These are phyloP conservation scores for Apamea crenata DNA, from an alignment of 2,888 invertebrate genomes.

Conservation along the genomic window DNA sequence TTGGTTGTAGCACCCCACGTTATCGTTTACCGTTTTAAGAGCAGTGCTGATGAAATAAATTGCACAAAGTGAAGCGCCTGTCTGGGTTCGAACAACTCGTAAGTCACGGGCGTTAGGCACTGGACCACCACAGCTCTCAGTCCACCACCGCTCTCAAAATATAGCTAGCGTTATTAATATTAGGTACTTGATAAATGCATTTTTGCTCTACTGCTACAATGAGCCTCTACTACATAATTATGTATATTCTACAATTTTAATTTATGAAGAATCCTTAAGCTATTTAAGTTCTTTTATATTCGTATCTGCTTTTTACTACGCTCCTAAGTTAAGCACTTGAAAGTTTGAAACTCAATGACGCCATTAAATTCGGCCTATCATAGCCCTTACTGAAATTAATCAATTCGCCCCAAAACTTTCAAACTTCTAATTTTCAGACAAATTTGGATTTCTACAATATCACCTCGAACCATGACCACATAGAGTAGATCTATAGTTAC, in stretches of 20 bases:
- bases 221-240: not conserved
- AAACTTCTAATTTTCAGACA: constrained; percentile 4
- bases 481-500: not conserved
- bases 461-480: not conserved
- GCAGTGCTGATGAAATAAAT: too few species aligned
- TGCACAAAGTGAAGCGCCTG: too few species aligned
- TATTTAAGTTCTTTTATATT: not conserved
- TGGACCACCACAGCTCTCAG: too few species aligned
- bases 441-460: constrained; percentile 2
- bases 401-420: not conserved
- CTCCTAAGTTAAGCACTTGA: not conserved
- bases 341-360: not conserved
- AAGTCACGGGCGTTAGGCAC: too few species aligned
- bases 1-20: too few species aligned
- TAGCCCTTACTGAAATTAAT: constrained; percentile 2
- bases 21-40: too few species aligned
- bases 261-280: not conserved
- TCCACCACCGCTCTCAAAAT: too few species aligned
- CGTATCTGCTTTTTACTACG: not conserved
- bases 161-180: too few species aligned
- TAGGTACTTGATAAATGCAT: too few species aligned
- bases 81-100: too few species aligned
- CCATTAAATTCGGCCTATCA: not conserved
- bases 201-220: not conserved
- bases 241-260: too few species aligned